A percentile compares a stretch with the other conserved stretches of the same genome.
These are phyloP conservation scores for Terrapene triunguis DNA, from an alignment of 2,113 vertebrate genomes.

Conservation along the genomic window DNA sequence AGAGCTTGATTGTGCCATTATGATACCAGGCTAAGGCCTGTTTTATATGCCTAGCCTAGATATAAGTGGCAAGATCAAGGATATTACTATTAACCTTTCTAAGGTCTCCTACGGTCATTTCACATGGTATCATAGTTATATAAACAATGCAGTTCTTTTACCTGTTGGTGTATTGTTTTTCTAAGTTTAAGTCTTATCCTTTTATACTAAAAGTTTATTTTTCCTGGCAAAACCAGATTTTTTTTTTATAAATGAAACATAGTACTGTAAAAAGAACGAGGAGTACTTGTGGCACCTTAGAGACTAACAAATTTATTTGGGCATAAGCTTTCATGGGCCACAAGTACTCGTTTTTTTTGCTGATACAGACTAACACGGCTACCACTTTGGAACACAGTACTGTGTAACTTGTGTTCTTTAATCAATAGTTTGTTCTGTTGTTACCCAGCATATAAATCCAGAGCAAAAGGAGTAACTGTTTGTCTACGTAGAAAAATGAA, in stretches of 20 bases:
- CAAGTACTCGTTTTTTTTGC: no score
- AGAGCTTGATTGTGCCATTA: not conserved
- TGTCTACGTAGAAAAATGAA: not conserved
- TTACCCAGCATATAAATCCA: no score
- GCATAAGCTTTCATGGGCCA: no score
- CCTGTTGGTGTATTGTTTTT: not conserved
- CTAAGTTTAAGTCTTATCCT: not conserved
- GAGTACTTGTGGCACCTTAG: no score
- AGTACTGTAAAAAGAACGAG: not conserved
- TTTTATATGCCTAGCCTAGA: not conserved
- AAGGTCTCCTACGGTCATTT: not conserved
- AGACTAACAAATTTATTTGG: no score
- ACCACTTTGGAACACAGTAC: no score
- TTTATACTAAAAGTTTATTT: not conserved
- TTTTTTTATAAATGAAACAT: not conserved
- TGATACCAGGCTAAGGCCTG: not conserved
- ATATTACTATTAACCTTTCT: conserved; percentile 14
- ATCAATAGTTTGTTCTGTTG: not conserved
- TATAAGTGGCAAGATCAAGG: conserved; percentile 2
- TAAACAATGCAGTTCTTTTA: not conserved
- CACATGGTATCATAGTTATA: not conserved
- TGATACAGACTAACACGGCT: no score
- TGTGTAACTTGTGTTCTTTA: not conserved
- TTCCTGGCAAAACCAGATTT: not conserved
- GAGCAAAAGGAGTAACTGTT: no score